Base-by-base conservation (phyloP, 2,797 vertebrate genomes). In the Hydrophis major region DNA sequence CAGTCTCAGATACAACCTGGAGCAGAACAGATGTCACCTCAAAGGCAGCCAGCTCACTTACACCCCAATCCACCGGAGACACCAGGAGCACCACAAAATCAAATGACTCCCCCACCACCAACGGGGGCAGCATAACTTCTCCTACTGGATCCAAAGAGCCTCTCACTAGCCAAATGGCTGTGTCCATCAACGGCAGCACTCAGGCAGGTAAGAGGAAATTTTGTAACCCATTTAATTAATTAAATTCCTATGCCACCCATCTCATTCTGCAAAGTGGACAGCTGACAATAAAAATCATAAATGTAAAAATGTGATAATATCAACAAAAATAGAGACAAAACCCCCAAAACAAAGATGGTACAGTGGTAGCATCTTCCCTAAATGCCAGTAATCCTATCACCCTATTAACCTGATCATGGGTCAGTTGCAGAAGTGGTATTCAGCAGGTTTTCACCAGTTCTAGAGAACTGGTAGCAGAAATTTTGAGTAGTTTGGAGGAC, bases 81-180 rank as follows among this genome's bases (percentile, higher is more conserved):
- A 74, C 50, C 0, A 18, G 14, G 7, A 20, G 4, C 22, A 5
- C 8, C n/a, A 50, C 7, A 4, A 5, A 28, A 12, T 8, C 14
- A 8, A 27, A 6, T 13, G 16, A 4, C 5, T 7, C 4, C 0
- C 27, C 66, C 1, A 27, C 13, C 0, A 18, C 10, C 2, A 4
- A 16, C 0, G 0, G 13, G 22, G 5, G 0, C 6, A 4, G 12
- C 14, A 0, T 18, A 1, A 42, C 7, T 4, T 1, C 42, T 4
- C n/a, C 3, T 5, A 3, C 74, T 0, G 16, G 20, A 47, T 86
- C 92, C 74, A 20, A 12, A 32, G 57, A 28, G 69, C 57, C 42
- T 2, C 61, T 69, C 66, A 86, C 88, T 2, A 89, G 57, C 42
- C 92, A 18, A 37, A 59, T 0, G 6, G 18, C 55, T 10, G 32